Conservation (phyloP, 2,888 invertebrate species). For the Pterobdella sp. region DNA sequence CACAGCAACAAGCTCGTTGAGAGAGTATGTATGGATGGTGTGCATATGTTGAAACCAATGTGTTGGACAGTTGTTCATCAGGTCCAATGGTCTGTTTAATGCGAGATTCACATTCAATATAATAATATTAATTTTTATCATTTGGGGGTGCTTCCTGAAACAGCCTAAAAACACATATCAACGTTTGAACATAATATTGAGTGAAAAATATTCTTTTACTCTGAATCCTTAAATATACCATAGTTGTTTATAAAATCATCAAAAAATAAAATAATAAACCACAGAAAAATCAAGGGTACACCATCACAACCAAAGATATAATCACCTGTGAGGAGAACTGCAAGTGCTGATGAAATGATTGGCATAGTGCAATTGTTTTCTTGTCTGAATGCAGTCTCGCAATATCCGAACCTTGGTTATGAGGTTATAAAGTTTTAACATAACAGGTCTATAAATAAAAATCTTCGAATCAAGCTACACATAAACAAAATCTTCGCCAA, state of each 20-base stretch:
- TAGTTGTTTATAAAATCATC: too few relatives aligned
- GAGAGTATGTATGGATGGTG: slow-evolving; percentile 35
- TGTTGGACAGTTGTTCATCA: slow-evolving; percentile 29
- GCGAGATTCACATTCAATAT: too few relatives aligned
- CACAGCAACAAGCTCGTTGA: slow-evolving; percentile 34
- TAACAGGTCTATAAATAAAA: too few relatives aligned
- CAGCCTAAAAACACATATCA: background rate
- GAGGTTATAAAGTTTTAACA: background rate
- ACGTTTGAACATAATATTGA: background rate
- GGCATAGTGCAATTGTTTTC: slow-evolving; percentile 64
- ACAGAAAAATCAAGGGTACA: background rate
- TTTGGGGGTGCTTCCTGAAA: too few relatives aligned
- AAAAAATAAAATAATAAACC: background rate
- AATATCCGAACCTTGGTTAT: background rate
- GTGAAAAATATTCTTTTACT: background rate
- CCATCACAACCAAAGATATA: slow-evolving; percentile 41
- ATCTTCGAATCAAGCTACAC: too few relatives aligned
- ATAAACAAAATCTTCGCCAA: too few relatives aligned
- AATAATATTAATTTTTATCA: too few relatives aligned
- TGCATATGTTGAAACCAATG: slow-evolving; percentile 33
- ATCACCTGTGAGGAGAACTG: slow-evolving; percentile 76
- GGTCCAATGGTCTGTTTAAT: slow-evolving; percentile 31
- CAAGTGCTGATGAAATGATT: slow-evolving; percentile 67
- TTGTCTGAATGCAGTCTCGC: slow-evolving; percentile 45
- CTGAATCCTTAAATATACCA: background rate